A percentile compares a stretch with the other conserved stretches of the same genome.
phyloP scores from a whole-genome alignment of 2,113 vertebrate species.

The Bagarius yarrelli region DNA sequence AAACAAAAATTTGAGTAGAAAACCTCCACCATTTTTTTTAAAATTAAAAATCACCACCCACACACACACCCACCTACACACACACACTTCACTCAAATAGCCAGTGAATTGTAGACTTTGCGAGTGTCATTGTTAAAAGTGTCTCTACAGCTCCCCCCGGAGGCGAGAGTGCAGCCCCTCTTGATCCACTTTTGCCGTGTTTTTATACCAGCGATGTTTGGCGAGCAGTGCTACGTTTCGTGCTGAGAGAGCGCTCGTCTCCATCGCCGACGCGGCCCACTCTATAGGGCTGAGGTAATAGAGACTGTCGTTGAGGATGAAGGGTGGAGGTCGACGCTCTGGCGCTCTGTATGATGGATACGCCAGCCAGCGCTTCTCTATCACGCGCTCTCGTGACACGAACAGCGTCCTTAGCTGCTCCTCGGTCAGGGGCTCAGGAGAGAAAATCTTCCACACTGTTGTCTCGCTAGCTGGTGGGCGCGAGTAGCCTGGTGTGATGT shows the following conservation, averaged over 20 bases:
- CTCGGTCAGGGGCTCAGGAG: slow-evolving; percentile 68
- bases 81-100: neutral
- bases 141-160: slow-evolving; percentile 80
- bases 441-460: slow-evolving; percentile 86
- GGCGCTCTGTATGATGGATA: slow-evolving; percentile 78
- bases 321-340: slow-evolving; percentile 72
- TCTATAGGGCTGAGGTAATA: slow-evolving; percentile 88
- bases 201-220: slow-evolving; percentile 82
- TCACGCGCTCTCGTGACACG: slow-evolving; percentile 73
- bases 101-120: neutral
- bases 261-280: slow-evolving; percentile 86
- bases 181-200: slow-evolving; percentile 76
- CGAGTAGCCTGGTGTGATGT: slow-evolving; percentile 42
- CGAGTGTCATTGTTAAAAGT: neutral
- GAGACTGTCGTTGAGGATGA: slow-evolving; percentile 81
- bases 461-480: slow-evolving; percentile 45
- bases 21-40: neutral
- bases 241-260: slow-evolving; percentile 86
- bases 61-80: slow-evolving; percentile 2
- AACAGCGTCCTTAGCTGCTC: slow-evolving; percentile 79
- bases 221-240: slow-evolving; percentile 85
- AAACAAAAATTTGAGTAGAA: neutral
- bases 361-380: slow-evolving; percentile 79
- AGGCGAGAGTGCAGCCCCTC: slow-evolving; percentile 82
- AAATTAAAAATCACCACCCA: neutral